Percentiles rank a stretch among this genome's conserved stretches.
These are phyloP conservation scores for Drosophila teissieri DNA, from an alignment of 1,140 invertebrate species.

Conservation along the genomic window DNA sequence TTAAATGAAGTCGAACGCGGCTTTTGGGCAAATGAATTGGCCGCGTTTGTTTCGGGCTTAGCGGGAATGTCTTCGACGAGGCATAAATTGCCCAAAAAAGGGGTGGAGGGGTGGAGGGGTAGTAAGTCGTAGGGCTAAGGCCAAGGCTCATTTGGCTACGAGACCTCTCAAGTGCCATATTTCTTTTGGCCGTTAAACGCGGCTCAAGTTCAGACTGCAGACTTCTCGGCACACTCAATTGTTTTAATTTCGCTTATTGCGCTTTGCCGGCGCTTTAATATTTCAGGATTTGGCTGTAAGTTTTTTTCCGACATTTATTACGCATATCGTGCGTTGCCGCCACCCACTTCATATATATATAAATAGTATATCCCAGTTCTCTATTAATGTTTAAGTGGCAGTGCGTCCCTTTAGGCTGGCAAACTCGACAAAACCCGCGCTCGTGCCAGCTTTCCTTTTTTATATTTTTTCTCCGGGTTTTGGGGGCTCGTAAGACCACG, in stretches of 20 bases:
- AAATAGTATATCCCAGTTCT: slow-evolving; percentile 44
- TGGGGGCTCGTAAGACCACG: slow-evolving; percentile 19
- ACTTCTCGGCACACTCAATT: slow-evolving; percentile 55
- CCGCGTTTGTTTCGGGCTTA: slow-evolving; percentile 70
- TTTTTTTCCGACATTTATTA: slow-evolving; percentile 76
- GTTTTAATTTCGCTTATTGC: slow-evolving; percentile 83
- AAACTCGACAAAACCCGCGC: slow-evolving; percentile 43
- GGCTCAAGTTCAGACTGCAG: slow-evolving; percentile 24
- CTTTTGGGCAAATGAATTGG: slow-evolving; percentile 71
- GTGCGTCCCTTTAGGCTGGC: slow-evolving; percentile 75
- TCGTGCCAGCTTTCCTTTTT: slow-evolving; percentile 19
- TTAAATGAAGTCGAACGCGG: slow-evolving; percentile 81
- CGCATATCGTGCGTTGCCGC: slow-evolving; percentile 71
- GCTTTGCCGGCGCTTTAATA: slow-evolving; percentile 70
- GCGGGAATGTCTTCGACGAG: slow-evolving; percentile 66
- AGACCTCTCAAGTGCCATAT: slow-evolving; percentile 66
- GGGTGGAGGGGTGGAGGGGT: background rate
- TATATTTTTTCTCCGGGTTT: background rate
- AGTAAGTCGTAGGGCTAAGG: slow-evolving; percentile 46
- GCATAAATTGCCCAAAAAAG: slow-evolving; percentile 61
- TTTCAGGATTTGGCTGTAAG: slow-evolving; percentile 74
- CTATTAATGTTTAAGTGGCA: slow-evolving; percentile 83
- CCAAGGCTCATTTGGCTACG: slow-evolving; percentile 71
- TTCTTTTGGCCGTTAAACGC: slow-evolving; percentile 64
- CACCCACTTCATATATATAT: slow-evolving; percentile 2